Conservation (phyloP, 2,797 vertebrate genomes). For the Chloroceryle amazona region DNA sequence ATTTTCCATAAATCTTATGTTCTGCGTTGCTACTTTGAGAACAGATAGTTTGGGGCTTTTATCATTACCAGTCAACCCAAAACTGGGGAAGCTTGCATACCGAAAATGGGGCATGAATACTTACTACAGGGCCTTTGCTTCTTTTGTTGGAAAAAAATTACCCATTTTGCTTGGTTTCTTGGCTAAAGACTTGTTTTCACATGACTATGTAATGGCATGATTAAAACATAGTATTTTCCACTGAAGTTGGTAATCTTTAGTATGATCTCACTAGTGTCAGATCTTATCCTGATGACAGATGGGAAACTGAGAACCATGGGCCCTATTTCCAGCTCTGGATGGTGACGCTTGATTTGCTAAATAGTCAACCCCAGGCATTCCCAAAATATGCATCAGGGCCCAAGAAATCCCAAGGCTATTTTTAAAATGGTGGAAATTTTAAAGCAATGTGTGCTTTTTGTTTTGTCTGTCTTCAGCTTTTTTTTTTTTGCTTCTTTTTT, state of each 20-base stretch:
- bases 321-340: not conserved
- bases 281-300: constrained; percentile 59
- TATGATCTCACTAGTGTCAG: constrained; percentile 56
- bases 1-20: not conserved
- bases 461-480: not conserved
- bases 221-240: constrained; percentile 57
- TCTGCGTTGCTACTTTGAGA: not conserved
- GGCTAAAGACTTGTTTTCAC: constrained; percentile 33
- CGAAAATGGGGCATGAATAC: not conserved
- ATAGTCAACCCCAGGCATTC: constrained; percentile 1
- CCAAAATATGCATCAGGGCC: not conserved
- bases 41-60: not conserved
- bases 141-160: constrained; percentile 11
- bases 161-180: constrained; percentile 17
- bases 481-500: not conserved
- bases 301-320: not conserved
- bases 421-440: not conserved
- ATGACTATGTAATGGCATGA: not conserved
- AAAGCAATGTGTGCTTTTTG: not conserved
- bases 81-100: not conserved
- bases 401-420: not conserved
- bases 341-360: constrained; percentile 19
- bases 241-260: constrained; percentile 29
- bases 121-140: not conserved
- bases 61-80: not conserved